phyloP scores from a whole-genome alignment of 2,113 vertebrate genomes.

The Oenanthe melanoleuca region DNA sequence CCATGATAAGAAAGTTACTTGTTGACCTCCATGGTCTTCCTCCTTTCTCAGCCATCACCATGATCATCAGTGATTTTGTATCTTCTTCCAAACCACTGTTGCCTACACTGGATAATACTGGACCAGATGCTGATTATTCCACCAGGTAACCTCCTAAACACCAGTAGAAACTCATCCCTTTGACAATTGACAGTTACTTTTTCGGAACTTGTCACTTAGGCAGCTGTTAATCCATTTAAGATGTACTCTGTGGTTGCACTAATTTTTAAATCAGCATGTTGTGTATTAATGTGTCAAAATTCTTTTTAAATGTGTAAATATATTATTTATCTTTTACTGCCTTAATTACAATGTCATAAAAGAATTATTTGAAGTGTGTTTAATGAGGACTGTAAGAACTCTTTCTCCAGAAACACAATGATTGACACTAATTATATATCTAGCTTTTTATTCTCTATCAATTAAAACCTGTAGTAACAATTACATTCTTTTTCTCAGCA shows the following conservation, averaged over 20 bases:
- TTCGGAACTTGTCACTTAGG: not conserved
- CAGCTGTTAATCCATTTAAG: not conserved
- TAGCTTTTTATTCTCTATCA: not conserved
- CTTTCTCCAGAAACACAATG: not conserved
- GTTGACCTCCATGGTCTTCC: not conserved
- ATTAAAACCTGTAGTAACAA: not conserved
- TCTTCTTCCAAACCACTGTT: not conserved
- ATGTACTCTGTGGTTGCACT: not conserved
- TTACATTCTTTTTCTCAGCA: not conserved
- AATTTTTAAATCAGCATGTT: conserved; percentile 33
- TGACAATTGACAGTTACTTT: not conserved
- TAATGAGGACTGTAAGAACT: not conserved
- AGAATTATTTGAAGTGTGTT: not conserved
- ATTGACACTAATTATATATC: not conserved
- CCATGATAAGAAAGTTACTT: not conserved
- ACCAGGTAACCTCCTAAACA: not conserved
- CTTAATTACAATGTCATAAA: not conserved
- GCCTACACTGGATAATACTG: not conserved
- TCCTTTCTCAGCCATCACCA: not conserved
- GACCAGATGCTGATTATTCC: not conserved
- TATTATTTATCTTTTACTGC: conserved; percentile 12
- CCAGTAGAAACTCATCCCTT: not conserved
- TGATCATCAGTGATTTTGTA: not conserved
- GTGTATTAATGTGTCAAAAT: conserved; percentile 31
- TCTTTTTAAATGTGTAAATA: conserved; percentile 6